Base-by-base conservation (phyloP, 2,797 vertebrate genomes). In the Anableps anableps region DNA sequence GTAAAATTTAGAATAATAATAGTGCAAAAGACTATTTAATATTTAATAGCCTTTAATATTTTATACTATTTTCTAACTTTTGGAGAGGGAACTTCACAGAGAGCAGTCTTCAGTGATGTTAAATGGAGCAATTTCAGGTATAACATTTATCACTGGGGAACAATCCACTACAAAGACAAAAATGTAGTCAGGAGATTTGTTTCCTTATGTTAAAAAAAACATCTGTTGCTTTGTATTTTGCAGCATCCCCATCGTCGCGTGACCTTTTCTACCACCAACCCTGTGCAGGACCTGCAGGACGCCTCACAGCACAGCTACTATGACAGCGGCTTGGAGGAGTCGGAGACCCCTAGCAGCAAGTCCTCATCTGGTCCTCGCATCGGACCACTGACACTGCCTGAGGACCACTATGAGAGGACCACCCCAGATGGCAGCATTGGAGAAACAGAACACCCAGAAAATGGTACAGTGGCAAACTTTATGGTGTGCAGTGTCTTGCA, bases 341-440 rank as follows among this genome's bases (percentile, higher is more conserved):
- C 99, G 0, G 99, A 99, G 95, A 99, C 99, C 10, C 99, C 99
- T 50, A 99, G 98, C 96, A 99, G 98, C 94, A 99, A 99, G 93
- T 99, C 98, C 0, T 99, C 99, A 0, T 99, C 98, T 0, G 99
- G 99, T 73, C 98, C 99, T 64, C 97, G 98, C 80, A 97, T 99
- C 0, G 98, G 98, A 90, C 98, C 98, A 2, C 94, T 99, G 86
- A 97, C 97, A 89, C 96, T 99, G 88, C 98, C 99, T 0, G 99
- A 99, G 94, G 98, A 99, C 88, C 99, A 99, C 95, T 99, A 99
- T 0, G 99, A 99, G 87, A 97, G 99, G 77, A 99, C 99, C 92
- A 99, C 99, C 60, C 99, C 99, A 4, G 99, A 99, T 16, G 99
- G 99, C 94, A 99, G 99, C 96, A 99, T 99, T 50, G 99, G 99